Conservation (phyloP, 23 tunicate genomes). For the Oikopleura vanhoeffeni region DNA sequence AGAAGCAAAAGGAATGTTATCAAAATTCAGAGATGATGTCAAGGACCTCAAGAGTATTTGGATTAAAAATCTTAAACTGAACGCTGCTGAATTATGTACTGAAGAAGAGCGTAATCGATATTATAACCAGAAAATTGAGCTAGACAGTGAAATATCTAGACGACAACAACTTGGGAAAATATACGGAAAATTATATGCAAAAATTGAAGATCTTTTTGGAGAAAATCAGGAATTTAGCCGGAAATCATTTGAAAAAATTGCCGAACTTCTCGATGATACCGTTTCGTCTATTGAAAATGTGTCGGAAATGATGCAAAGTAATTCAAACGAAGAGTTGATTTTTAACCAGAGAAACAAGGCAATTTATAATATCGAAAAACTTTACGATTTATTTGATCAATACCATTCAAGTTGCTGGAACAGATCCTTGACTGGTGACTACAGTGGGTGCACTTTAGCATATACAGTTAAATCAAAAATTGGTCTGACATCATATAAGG, state of each 20-base stretch:
- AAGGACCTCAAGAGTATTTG: constrained; percentile 23
- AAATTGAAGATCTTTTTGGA: not conserved
- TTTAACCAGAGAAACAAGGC: not conserved
- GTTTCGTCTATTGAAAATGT: no score
- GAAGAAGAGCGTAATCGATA: constrained; percentile 51
- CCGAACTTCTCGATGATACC: no score
- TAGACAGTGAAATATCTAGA: constrained; percentile 63
- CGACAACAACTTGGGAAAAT: constrained; percentile 33
- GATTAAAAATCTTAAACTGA: constrained; percentile 55
- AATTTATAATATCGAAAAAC: not conserved
- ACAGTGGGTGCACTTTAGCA: no score
- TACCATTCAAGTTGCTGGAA: no score
- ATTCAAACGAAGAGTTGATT: not conserved
- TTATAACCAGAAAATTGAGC: constrained; percentile 47
- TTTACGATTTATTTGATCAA: not conserved
- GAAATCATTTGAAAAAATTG: no score
- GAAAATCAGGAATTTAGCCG: no score
- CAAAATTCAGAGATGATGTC: not conserved
- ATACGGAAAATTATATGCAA: not conserved
- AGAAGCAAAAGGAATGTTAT: not conserved
- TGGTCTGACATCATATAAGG: no score
- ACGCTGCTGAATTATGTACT: constrained; percentile 35
- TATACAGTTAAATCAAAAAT: no score
- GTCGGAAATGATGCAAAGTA: no score
- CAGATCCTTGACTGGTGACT: no score